Evolutionary conservation across 1,140 invertebrate genomes (phyloP), one percentile per base, ranked within the genome.

Genomic region (Vanessa tameamea): DNA sequence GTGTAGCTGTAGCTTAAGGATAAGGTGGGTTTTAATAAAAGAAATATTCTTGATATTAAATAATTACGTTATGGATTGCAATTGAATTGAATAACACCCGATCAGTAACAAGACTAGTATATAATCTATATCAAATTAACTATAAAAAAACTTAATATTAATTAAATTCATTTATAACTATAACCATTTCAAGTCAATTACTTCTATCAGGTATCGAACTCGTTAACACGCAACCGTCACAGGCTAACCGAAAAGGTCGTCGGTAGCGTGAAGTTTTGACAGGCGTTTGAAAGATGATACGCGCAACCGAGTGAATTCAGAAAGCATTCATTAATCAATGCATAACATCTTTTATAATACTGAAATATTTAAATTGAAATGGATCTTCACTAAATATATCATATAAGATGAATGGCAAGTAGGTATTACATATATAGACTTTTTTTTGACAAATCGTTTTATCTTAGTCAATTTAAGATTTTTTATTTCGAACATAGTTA

Each of bases 231-330:
- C 73, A 63, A 63, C 16, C 63, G 53, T 48, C 63, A 47, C 67
- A 48, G 71, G 63, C 66, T 64, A 73, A 65, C 16, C 71, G 53
- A 66, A 80, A 73, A 76, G 78, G 76, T 80, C 73, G 75, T 50
- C 74, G 61, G 76, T 78, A 80, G 78, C 76, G 73, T 72, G 59
- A 76, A 72, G 71, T 80, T 77, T 76, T 76, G 76, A 80, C 78
- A 80, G 78, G 50, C 76, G 70, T 67, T 74, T 78, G 76, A 80
- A 71, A 78, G 76, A 76, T 78, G 78, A 72, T 78, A 75, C 71
- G 37, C 50, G 68, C 69, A 64, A 76, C 64, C 68, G 64, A 51
- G 50, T 55, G 51, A 31, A 55, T 8, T 74, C 23, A 51, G 75
- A 74, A 69, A 47, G 48, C 66, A 48, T 20, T 51, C 70, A 77